These are phyloP conservation scores for Pimephales promelas DNA, from an alignment of 2,113 vertebrate genomes.

Conservation along the genomic window DNA sequence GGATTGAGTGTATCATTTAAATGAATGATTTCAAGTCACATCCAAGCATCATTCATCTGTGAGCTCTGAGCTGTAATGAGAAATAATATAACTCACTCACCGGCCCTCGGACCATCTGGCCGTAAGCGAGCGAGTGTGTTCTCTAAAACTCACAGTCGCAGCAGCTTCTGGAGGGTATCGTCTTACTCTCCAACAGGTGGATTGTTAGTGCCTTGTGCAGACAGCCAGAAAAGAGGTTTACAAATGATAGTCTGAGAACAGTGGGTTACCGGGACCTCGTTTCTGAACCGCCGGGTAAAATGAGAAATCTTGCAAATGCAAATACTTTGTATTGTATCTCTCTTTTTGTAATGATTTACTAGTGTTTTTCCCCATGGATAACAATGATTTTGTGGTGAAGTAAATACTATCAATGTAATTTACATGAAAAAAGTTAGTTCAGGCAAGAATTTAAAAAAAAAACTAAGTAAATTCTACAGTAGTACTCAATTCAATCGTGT, in stretches of 20 bases:
- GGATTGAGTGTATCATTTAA: neutral
- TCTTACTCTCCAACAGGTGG: constrained; percentile 54
- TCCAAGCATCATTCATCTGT: constrained; percentile 34
- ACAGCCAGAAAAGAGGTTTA: constrained; percentile 32
- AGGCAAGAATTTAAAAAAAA: too few species aligned
- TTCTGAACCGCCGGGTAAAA: neutral
- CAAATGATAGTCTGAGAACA: neutral
- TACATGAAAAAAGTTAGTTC: too few species aligned
- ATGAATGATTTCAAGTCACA: constrained; percentile 22
- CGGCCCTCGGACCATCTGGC: constrained; percentile 41
- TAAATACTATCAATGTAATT: too few species aligned
- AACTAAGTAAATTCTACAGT: too few species aligned
- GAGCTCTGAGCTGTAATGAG: constrained; percentile 29
- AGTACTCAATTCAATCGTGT: too few species aligned
- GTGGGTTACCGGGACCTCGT: neutral
- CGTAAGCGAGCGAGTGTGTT: constrained; percentile 3
- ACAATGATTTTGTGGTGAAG: too few species aligned
- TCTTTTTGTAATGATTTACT: neutral
- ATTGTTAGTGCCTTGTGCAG: constrained; percentile 32
- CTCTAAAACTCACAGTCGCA: constrained; percentile 32
- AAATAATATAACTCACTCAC: constrained; percentile 45
- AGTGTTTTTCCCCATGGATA: too few species aligned
- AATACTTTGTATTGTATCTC: neutral
- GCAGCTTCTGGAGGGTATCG: constrained; percentile 47
- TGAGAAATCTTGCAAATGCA: neutral